Evolutionary conservation across 2,113 vertebrate species (phyloP), one percentile per base, ranked within the genome.

Genomic region (Indicator indicator): DNA sequence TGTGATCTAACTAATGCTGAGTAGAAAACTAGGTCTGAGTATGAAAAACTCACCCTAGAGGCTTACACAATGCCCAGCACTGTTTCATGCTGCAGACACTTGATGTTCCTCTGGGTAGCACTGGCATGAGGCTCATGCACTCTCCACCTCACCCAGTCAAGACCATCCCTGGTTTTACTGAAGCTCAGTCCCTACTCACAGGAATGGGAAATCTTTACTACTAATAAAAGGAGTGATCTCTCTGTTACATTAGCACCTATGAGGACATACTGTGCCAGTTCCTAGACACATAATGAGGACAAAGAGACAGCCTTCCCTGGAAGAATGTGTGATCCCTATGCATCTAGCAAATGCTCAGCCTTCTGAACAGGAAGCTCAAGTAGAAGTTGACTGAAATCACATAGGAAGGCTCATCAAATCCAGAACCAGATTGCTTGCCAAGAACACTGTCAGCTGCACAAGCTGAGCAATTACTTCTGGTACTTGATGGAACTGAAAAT

Each of bases 111-210:
- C 55, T 26, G 8, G 44, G 24, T 6, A 11, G 42, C n/a, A 27
- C 0, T 0, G 38, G 17, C 90, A 74, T 0, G 0, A 82, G 48
- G 33, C 12, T 59, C 30, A 17, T 0, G 4, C 12, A 38, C 32
- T 23, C 33, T 82, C 26, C 38, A 44, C 32, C 9, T 59, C 46
- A 54, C 18, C 3, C 38, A 55, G 1, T 21, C 50, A 59, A 59
- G 40, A 17, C 30, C 65, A 75, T 50, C 24, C 46, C 30, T 33
- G 42, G 28, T 65, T 81, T 68, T n/a, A 30, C n/a, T 28, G 23
- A 74, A 50, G 33, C 23, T 18, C 32, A 80, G 62, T 1, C 80
- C 69, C 50, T 52, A 30, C 60, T 74, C 52, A 42, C 6, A 3
- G 50, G 40, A 83, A 63, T 40, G 60, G 55, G 18, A 86, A 70